Percentiles rank a stretch among this genome's conserved stretches.
Conservation (phyloP, 2,888 invertebrate genomes). For the Tetranychus piercei region DNA sequence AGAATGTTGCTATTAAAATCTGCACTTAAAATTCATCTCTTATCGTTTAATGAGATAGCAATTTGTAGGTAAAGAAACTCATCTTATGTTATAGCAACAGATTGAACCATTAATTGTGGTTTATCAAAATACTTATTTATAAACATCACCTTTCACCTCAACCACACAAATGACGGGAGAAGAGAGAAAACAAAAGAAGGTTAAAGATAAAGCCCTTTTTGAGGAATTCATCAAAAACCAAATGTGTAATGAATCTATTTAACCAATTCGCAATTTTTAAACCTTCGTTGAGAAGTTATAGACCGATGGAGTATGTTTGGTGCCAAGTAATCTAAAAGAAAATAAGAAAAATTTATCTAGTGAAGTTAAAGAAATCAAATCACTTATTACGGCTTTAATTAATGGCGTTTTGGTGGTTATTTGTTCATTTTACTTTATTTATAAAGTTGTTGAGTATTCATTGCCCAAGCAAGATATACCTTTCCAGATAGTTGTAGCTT, state of each 20-base stretch:
- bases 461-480: conserved; percentile 54
- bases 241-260: too few relatives aligned
- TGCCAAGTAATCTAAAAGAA: background rate
- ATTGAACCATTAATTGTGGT: background rate
- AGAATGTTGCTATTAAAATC: too few relatives aligned
- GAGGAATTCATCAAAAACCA: too few relatives aligned
- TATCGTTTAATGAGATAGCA: too few relatives aligned
- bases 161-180: too few relatives aligned
- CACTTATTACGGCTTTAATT: conserved; percentile 50
- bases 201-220: too few relatives aligned
- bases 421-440: conserved; percentile 89
- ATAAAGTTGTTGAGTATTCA: conserved; percentile 65
- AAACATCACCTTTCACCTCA: background rate
- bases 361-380: conserved; percentile 17
- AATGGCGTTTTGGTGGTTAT: conserved; percentile 85
- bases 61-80: too few relatives aligned
- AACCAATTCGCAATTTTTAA: too few relatives aligned
- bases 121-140: conserved; percentile 3
- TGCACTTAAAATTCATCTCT: too few relatives aligned
- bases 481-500: conserved; percentile 50
- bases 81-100: background rate
- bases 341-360: background rate
- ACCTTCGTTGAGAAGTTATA: too few relatives aligned
- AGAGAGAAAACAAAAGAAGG: too few relatives aligned
- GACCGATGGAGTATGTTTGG: conserved; percentile 39